A percentile compares a stretch with the other conserved stretches of the same genome.
Evolutionary conservation across 1,140 invertebrate genomes (phyloP).

Genomic region (Coelopa frigida): DNA sequence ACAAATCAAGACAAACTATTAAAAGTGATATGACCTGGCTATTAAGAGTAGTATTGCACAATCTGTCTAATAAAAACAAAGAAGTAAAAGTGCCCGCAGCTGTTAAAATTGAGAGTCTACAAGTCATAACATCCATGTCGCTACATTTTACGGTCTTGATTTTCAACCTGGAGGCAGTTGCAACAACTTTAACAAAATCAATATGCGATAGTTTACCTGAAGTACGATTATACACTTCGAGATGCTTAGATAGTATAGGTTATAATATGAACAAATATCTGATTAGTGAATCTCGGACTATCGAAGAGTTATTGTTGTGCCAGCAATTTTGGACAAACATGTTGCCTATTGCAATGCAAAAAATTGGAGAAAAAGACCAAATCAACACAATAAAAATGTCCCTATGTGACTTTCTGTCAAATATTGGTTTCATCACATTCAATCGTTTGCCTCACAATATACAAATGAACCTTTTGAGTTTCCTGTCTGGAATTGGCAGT

Average conservation of each 20-base stretch:
- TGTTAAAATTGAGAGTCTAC: conserved; percentile 64
- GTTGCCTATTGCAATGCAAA: conserved; percentile 19
- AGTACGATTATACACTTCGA: conserved; percentile 56
- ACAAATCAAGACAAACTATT: conserved; percentile 18
- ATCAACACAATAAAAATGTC: conserved; percentile 20
- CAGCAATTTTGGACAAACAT: conserved; percentile 22
- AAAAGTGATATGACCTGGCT: too few relatives aligned
- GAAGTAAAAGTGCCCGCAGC: conserved; percentile 33
- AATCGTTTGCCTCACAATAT: conserved; percentile 52
- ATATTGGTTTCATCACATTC: conserved; percentile 31
- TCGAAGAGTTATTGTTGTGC: conserved; percentile 1
- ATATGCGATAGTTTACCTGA: conserved; percentile 52
- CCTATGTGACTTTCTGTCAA: conserved; percentile 34
- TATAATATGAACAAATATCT: conserved; percentile 46
- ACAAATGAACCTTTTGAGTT: conserved; percentile 62
- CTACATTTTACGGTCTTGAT: conserved; percentile 54
- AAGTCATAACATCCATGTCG: conserved; percentile 63
- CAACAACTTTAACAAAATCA: conserved; percentile 50
- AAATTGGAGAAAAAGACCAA: too few relatives aligned
- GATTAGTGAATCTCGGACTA: not conserved
- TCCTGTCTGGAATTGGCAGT: conserved; percentile 62
- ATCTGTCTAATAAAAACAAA: conserved; percentile 16
- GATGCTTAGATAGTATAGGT: conserved; percentile 57
- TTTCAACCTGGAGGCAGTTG: conserved; percentile 50
- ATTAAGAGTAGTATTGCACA: conserved; percentile 22